Evolutionary conservation across 2,888 invertebrate genomes (phyloP).

Genomic region (Eumerus sabulonum): DNA sequence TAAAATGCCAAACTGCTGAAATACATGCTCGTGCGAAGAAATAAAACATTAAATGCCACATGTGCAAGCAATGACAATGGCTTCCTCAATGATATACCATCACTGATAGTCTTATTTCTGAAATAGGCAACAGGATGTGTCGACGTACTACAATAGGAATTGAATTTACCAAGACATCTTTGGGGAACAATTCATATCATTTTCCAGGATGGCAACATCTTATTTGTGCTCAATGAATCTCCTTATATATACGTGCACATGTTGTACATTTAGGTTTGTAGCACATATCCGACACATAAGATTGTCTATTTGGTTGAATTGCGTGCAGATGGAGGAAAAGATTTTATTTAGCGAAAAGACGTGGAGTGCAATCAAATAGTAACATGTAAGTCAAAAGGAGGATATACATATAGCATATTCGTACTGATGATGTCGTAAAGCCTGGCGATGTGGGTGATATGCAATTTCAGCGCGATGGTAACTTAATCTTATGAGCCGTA

Average conservation of each 20-base stretch:
- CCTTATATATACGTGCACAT: conserved; percentile 28
- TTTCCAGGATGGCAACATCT: conserved; percentile 60
- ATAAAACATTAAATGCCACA: conserved; percentile 48
- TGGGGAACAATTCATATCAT: conserved; percentile 60
- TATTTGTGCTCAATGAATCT: conserved; percentile 49
- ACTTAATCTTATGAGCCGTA: no score
- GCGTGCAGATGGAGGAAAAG: conserved; percentile 36
- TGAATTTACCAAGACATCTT: conserved; percentile 66
- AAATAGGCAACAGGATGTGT: conserved; percentile 68
- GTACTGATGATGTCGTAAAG: conserved; percentile 20
- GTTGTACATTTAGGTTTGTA: background rate
- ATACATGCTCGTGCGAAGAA: background rate
- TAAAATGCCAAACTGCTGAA: no score
- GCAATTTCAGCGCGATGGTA: no score
- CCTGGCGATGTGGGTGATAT: no score
- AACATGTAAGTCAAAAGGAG: conserved; percentile 21
- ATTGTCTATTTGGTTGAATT: conserved; percentile 52
- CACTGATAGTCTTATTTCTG: conserved; percentile 63
- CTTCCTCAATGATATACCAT: conserved; percentile 51
- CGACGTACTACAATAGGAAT: conserved; percentile 64
- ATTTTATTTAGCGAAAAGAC: no score
- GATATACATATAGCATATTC: conserved; percentile 19
- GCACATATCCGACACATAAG: background rate
- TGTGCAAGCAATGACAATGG: conserved; percentile 53
- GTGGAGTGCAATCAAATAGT: conserved; percentile 39